Base-by-base conservation (phyloP, 2,888 invertebrate genomes). In the Caenorhabditis doughertyi region DNA sequence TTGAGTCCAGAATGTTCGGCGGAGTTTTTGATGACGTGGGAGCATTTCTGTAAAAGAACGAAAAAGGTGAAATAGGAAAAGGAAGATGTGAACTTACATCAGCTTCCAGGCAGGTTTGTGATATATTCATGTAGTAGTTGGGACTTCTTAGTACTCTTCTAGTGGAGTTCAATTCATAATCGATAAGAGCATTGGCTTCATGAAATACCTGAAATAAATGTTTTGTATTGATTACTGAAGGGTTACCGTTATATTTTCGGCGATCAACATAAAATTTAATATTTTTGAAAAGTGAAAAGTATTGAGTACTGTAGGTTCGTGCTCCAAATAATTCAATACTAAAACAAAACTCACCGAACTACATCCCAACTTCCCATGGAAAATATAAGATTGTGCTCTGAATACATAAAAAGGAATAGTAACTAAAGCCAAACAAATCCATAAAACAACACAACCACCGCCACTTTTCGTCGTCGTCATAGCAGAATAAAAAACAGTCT, bases 351-450 rank as follows among this genome's bases (percentile, higher is more conserved):
- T 51, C 23, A 65, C 65, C 9, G 51, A 51, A 51, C 65, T 65
- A 35, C 65, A 65, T 35, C 65, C 49, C 51, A 51, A 51, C 25
- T 65, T 65, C 3, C 49, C 51, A 65, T 51, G 49, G 39, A 65
- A 51, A 51, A 65, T 65, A 65, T 65, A 65, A 25, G 65, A 47
- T 21, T 65, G 65, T 1, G 65, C 65, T 65, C 65, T 11, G 18
- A 47, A 65, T 13, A 65, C 51, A 51, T 65, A 65, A 51, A 65
- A 65, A 2, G 65, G 65, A 51, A 65, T 65, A 35, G 65, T 65
- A 21, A 65, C n/a, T 51, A 65, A 35, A 2, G 51, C 49, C 51
- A 65, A 49, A 23, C 35, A 51, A 9, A 65, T 21, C 65, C 65
- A 65, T 18, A 65, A 16, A 1, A 60, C n/a, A 51, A 65, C 35